A percentile compares a stretch with the other conserved stretches of the same genome.
phyloP scores from a whole-genome alignment of 2,797 vertebrate genomes.

The Epinephelus malabaricus region DNA sequence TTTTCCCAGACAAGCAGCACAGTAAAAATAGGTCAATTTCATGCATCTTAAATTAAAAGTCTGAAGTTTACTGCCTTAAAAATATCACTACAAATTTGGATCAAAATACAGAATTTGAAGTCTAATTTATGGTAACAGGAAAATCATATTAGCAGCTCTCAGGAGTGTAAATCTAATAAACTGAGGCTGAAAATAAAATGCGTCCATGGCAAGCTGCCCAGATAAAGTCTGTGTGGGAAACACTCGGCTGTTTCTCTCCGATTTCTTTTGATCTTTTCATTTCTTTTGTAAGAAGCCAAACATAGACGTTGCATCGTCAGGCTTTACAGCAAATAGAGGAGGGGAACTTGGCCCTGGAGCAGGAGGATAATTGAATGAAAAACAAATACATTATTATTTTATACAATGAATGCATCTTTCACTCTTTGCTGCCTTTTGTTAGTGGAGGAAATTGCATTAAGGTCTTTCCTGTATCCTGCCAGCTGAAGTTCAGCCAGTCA shows the following conservation, averaged over 20 bases:
- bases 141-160: background rate
- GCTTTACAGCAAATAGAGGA: slow-evolving; percentile 17
- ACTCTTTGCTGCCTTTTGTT: slow-evolving; percentile 31
- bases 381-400: background rate
- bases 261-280: slow-evolving; percentile 22
- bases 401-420: background rate
- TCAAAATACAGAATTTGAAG: background rate
- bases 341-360: background rate
- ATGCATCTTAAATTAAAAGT: slow-evolving; percentile 7
- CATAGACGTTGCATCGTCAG: slow-evolving; percentile 23
- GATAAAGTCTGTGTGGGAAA: slow-evolving; percentile 33
- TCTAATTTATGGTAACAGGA: slow-evolving; percentile 1
- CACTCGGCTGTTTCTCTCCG: slow-evolving; percentile 13
- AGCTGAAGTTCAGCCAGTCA: slow-evolving; percentile 58
- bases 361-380: slow-evolving; percentile 5
- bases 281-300: slow-evolving; percentile 19
- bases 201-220: slow-evolving; percentile 23
- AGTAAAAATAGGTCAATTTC: slow-evolving; percentile 14
- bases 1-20: background rate
- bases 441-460: slow-evolving; percentile 38
- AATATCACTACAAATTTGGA: background rate
- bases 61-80: slow-evolving; percentile 2
- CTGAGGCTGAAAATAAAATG: slow-evolving; percentile 15
- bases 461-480: slow-evolving; percentile 55
- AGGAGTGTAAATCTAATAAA: slow-evolving; percentile 25